These are phyloP conservation scores for Etheostoma perlongum DNA, from an alignment of 2,797 vertebrate species.

Conservation along the genomic window DNA sequence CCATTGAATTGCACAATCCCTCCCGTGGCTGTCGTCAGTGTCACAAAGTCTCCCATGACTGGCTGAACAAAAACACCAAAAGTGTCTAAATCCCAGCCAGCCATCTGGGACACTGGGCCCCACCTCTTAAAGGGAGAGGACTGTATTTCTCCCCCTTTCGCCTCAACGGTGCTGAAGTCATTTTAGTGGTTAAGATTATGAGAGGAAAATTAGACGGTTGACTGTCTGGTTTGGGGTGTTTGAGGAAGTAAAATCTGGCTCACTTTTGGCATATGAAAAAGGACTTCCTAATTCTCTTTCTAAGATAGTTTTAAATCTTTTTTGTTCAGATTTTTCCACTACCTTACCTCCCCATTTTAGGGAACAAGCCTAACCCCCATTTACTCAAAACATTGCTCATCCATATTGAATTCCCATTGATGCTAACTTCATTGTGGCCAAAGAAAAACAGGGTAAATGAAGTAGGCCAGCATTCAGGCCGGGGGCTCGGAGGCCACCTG, in stretches of 20 bases:
- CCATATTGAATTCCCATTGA: conserved; percentile 53
- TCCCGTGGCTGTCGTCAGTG: conserved; percentile 48
- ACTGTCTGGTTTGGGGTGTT: background rate
- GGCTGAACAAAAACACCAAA: conserved; percentile 77
- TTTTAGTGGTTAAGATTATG: conserved; percentile 3
- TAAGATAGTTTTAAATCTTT: background rate
- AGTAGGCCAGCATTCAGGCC: conserved; percentile 57
- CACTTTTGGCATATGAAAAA: background rate
- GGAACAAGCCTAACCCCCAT: background rate
- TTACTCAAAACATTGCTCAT: conserved; percentile 16
- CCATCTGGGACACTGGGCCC: conserved; percentile 70
- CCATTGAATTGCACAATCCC: conserved; percentile 77
- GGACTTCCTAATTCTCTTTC: background rate
- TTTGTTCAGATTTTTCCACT: conserved; percentile 11
- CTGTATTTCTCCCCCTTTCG: conserved; percentile 37
- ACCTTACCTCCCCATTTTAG: background rate
- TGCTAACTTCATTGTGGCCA: conserved; percentile 37
- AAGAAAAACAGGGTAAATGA: conserved; percentile 49
- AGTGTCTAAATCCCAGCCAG: conserved; percentile 68
- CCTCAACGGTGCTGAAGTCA: conserved; percentile 5
- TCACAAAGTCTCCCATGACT: conserved; percentile 76
- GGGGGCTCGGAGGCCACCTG: conserved; percentile 73
- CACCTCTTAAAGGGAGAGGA: conserved; percentile 75
- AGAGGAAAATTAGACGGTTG: conserved; percentile 12
- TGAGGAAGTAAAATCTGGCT: conserved; percentile 15